These are phyloP conservation scores for Rhabdophis nuchalis DNA, from an alignment of 2,797 vertebrate genomes.

Conservation along the genomic window DNA sequence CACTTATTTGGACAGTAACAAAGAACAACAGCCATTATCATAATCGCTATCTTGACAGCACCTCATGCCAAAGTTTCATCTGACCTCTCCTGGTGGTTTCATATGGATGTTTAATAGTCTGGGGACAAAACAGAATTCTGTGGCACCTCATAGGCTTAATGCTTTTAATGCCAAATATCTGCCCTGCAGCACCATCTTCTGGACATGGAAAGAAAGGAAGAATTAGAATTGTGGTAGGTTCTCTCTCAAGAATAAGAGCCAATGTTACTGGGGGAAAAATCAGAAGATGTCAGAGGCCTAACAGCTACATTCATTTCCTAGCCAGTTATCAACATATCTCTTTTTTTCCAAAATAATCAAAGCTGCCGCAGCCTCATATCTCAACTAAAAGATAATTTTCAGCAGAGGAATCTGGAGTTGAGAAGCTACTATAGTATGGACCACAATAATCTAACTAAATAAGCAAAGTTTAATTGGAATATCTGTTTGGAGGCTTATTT, in stretches of 20 bases:
- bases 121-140: neutral
- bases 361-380: neutral
- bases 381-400: neutral
- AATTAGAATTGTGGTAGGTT: neutral
- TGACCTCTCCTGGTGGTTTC: neutral
- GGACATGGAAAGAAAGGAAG: neutral
- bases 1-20: neutral
- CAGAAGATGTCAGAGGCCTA: neutral
- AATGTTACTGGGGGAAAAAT: neutral
- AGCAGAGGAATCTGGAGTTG: neutral
- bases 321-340: neutral
- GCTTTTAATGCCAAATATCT: neutral
- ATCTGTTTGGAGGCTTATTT: neutral
- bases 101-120: neutral
- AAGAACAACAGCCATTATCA: neutral
- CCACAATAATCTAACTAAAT: slow-evolving; percentile 14
- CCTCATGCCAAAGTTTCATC: neutral
- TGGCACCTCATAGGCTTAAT: neutral
- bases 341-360: neutral
- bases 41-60: neutral
- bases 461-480: neutral
- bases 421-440: neutral
- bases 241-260: neutral
- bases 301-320: neutral
- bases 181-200: neutral